phyloP scores from a whole-genome alignment of 2,797 vertebrate species.

The Notamacropus eugenii region DNA sequence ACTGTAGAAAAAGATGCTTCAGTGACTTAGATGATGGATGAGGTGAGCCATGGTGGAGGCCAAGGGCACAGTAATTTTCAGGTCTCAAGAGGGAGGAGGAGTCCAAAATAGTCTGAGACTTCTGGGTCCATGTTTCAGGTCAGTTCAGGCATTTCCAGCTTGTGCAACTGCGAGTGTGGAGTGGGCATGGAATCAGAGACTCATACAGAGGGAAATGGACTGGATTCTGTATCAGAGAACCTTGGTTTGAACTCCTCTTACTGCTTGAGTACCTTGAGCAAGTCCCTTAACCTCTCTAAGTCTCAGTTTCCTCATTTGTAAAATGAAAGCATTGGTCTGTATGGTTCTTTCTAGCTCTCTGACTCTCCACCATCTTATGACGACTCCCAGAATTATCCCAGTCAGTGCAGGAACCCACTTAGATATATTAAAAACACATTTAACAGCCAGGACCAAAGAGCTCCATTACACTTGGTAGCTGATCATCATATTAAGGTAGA shows the following conservation, averaged over 20 bases:
- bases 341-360: not conserved
- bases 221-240: not conserved
- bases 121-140: not conserved
- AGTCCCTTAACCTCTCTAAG: no score
- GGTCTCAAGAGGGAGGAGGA: constrained; percentile 5
- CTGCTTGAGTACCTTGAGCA: not conserved
- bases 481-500: constrained; percentile 39
- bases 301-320: not conserved
- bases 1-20: not conserved
- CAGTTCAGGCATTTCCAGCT: not conserved
- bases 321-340: not conserved
- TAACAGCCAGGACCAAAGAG: constrained; percentile 29
- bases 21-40: not conserved
- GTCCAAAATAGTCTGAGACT: not conserved
- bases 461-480: constrained; percentile 34
- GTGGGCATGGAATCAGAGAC: not conserved
- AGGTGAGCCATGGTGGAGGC: not conserved
- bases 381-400: not conserved
- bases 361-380: not conserved
- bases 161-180: not conserved
- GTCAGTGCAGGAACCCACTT: not conserved
- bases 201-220: not conserved
- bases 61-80: not conserved
- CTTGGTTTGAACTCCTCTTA: no score
- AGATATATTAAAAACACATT: not conserved